These are phyloP conservation scores for Coregonus suidteri DNA, from an alignment of 2,797 vertebrate genomes.

Conservation along the genomic window DNA sequence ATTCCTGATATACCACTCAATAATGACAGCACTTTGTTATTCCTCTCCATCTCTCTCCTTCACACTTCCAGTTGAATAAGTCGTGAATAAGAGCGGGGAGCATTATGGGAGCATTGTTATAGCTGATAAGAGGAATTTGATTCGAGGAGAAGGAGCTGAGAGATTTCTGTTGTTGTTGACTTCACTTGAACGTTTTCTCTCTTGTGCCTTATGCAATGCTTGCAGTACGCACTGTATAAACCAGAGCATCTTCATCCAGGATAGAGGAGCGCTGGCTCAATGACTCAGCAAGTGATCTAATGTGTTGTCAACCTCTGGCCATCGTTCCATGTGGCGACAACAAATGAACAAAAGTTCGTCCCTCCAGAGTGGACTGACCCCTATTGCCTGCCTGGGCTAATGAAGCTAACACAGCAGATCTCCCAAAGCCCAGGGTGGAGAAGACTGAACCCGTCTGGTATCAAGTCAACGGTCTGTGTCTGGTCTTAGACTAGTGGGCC, in stretches of 20 bases:
- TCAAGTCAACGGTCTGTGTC: background rate
- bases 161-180: background rate
- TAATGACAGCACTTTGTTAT: background rate
- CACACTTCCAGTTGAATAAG: background rate
- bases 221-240: constrained; percentile 16
- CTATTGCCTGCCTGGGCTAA: background rate
- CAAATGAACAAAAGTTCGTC: background rate
- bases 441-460: too few relatives aligned
- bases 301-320: constrained; percentile 1
- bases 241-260: constrained; percentile 1
- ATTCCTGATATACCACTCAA: background rate
- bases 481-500: background rate
- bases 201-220: constrained; percentile 20
- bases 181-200: constrained; percentile 9
- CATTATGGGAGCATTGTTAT: too few relatives aligned
- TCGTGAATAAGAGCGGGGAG: too few relatives aligned
- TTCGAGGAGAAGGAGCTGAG: background rate
- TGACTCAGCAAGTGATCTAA: background rate
- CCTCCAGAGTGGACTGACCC: background rate
- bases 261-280: too few relatives aligned
- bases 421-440: background rate
- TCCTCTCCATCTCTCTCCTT: background rate
- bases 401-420: background rate
- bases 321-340: background rate
- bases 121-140: background rate